These are phyloP conservation scores for Campopleginae sp. DNA, from an alignment of 2,888 invertebrate genomes.

Conservation along the genomic window DNA sequence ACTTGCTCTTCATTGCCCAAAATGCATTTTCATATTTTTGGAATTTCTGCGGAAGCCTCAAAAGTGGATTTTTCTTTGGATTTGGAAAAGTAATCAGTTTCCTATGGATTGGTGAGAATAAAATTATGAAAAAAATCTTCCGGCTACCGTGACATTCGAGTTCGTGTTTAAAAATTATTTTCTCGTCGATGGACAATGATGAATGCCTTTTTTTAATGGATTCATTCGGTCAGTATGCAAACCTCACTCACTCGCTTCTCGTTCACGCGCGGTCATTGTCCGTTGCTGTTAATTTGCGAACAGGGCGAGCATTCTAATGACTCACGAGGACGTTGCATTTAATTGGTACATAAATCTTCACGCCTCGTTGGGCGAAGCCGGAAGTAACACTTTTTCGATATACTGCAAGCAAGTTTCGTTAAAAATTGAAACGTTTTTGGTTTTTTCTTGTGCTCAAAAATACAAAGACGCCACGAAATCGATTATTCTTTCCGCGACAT, in stretches of 20 bases:
- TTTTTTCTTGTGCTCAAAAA: not conserved
- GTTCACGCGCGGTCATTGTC: not conserved
- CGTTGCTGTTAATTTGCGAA: not conserved
- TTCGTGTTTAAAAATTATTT: conserved; percentile 52
- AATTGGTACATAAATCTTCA: not conserved
- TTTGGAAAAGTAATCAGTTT: not conserved
- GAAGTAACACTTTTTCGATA: conserved; percentile 21
- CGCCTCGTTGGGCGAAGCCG: conserved; percentile 46
- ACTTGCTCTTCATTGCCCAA: no score
- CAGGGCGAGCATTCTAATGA: not conserved
- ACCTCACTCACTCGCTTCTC: not conserved
- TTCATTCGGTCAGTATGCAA: not conserved
- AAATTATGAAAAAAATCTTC: not conserved
- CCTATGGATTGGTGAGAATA: not conserved
- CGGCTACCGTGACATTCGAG: conserved; percentile 15
- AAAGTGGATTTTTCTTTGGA: not conserved
- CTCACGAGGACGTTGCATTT: not conserved
- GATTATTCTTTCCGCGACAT: conserved; percentile 35
- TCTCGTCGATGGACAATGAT: not conserved
- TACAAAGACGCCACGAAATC: conserved; percentile 25
- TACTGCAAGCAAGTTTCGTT: not conserved
- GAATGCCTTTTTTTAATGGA: not conserved
- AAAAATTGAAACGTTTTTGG: conserved; percentile 18
- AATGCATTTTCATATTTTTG: conserved; percentile 4
- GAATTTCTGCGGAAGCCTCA: no score